phyloP scores from a whole-genome alignment of 2,113 vertebrate species.

The Myiagra hebetior region DNA sequence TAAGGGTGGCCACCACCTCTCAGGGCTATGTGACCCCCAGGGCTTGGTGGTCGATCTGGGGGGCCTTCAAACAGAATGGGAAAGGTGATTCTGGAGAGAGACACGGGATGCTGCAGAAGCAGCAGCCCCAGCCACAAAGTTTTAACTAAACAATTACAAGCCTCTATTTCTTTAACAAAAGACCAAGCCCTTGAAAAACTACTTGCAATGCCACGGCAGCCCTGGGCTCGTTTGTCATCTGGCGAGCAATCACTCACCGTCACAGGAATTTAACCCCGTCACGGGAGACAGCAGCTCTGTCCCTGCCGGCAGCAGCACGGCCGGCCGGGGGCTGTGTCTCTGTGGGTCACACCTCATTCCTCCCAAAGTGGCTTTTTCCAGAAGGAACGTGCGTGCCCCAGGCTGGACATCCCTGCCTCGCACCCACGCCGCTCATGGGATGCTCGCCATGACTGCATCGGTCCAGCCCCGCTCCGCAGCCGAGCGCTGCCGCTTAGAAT shows the following conservation, averaged over 20 bases:
- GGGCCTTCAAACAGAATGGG: neutral
- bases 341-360: neutral
- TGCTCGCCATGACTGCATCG: fast-evolving
- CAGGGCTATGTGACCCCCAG: neutral
- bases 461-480: neutral
- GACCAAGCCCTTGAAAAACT: constrained; percentile 2
- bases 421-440: fast-evolving
- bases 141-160: neutral
- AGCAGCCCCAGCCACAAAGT: neutral
- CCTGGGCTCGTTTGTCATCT: neutral
- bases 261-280: constrained; percentile 1
- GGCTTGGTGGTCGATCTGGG: too few species aligned
- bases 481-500: neutral
- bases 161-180: neutral
- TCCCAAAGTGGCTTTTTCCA: neutral
- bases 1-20: neutral
- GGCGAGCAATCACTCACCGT: neutral
- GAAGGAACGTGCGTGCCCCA: fast-evolving
- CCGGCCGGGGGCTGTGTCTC: neutral
- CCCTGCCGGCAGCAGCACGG: fast-evolving
- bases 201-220: neutral
- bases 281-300: neutral
- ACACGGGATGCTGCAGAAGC: fast-evolving
- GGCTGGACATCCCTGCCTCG: fast-evolving
- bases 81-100: neutral